Conservation (phyloP, 2,888 invertebrate species). For the Drosophila rubida region DNA sequence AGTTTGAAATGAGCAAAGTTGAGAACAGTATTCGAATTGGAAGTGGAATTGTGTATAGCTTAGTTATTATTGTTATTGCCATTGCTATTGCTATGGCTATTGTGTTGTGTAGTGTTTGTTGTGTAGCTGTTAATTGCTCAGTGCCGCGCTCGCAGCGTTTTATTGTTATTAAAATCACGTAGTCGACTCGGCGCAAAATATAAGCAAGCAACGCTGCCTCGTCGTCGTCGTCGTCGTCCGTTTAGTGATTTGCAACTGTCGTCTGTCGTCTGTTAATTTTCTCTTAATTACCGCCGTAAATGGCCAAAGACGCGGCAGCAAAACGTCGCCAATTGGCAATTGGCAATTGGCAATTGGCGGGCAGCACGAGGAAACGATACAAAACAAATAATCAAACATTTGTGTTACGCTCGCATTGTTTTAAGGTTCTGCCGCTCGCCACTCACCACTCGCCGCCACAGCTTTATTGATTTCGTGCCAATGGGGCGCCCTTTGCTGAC, state of each 20-base stretch:
- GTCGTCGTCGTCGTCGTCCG: conserved; percentile 27
- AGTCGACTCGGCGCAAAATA: conserved; percentile 55
- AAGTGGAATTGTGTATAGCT: not conserved
- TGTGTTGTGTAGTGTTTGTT: conserved; percentile 25
- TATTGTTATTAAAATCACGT: conserved; percentile 80
- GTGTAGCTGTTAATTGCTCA: conserved; percentile 67
- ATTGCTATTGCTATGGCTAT: conserved; percentile 16
- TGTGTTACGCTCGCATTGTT: conserved; percentile 59
- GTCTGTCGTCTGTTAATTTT: conserved; percentile 74
- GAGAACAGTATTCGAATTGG: conserved; percentile 40
- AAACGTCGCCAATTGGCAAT: conserved; percentile 39
- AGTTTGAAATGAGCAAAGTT: conserved; percentile 53
- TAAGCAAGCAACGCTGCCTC: conserved; percentile 35
- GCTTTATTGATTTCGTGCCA: conserved; percentile 75
- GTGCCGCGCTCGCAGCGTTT: conserved; percentile 62
- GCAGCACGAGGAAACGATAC: conserved; percentile 13
- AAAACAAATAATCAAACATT: conserved; percentile 67
- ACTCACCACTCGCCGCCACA: conserved; percentile 13
- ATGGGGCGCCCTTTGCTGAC: conserved; percentile 62
- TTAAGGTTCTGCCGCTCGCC: conserved; percentile 41
- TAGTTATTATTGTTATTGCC: conserved; percentile 23
- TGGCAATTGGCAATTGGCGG: conserved; percentile 69
- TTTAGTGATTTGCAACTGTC: conserved; percentile 64
- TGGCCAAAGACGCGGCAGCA: conserved; percentile 38
- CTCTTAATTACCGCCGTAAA: conserved; percentile 70